These are phyloP conservation scores for Silurus asotus DNA, from an alignment of 2,113 vertebrate species.

Conservation along the genomic window DNA sequence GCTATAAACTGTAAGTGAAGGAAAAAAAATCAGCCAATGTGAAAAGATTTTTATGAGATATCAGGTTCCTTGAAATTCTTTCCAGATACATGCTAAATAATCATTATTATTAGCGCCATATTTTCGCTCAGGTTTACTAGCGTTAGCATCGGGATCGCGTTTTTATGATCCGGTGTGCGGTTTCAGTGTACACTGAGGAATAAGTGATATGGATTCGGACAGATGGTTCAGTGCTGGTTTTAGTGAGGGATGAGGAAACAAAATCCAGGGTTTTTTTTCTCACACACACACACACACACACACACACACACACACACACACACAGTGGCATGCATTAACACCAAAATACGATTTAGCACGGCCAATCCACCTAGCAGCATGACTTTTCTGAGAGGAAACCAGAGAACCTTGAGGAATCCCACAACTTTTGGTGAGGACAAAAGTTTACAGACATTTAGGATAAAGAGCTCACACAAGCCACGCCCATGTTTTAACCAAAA, in stretches of 20 bases:
- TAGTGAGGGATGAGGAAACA: conserved; percentile 52
- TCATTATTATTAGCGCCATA: not conserved
- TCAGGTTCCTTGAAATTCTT: not conserved
- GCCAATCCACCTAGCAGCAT: not conserved
- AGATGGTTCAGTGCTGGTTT: not conserved
- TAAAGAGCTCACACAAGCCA: no score
- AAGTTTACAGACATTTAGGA: not conserved
- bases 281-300: not conserved
- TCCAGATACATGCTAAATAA: not conserved
- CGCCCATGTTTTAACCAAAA: no score
- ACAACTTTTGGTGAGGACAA: not conserved
- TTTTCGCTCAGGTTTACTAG: not conserved
- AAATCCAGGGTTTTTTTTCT: not conserved
- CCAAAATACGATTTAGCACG: not conserved
- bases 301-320: not conserved
- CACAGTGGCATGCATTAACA: not conserved
- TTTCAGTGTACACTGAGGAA: conserved; percentile 52
- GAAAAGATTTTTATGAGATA: conserved; percentile 32
- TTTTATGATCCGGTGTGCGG: not conserved
- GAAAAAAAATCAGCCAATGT: not conserved
- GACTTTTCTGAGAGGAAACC: not conserved
- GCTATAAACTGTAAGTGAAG: no score
- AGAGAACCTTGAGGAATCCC: not conserved
- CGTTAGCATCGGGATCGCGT: not conserved
- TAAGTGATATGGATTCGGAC: conserved; percentile 46